Percentiles rank a stretch among this genome's conserved stretches.
Conservation (phyloP, 2,888 invertebrate genomes). For the Yponomeuta sedellus region DNA sequence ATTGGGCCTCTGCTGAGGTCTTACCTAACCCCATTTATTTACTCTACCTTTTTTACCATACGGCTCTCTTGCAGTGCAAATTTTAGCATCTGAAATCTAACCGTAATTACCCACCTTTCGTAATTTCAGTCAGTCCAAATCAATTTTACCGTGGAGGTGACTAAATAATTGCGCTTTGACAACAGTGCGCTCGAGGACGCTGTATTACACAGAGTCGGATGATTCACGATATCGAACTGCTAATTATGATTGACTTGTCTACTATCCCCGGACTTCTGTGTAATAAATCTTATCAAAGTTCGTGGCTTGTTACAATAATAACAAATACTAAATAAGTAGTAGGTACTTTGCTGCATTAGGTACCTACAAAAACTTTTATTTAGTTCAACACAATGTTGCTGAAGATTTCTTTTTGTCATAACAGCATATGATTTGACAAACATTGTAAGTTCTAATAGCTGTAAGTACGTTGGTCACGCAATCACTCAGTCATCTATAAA, state of each 20-base stretch:
- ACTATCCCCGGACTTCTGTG: not conserved
- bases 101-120: constrained; percentile 3
- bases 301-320: not conserved
- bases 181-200: constrained; percentile 1
- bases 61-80: constrained; percentile 41
- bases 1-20: constrained; percentile 47
- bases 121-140: constrained; percentile 5
- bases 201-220: not conserved
- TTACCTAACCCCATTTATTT: constrained; percentile 58
- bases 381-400: too few relatives aligned
- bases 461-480: too few relatives aligned
- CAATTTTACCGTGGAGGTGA: constrained; percentile 2
- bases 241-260: not conserved
- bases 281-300: not conserved
- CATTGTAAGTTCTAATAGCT: too few relatives aligned
- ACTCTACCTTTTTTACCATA: constrained; percentile 36
- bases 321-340: too few relatives aligned
- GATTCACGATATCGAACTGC: constrained; percentile 8
- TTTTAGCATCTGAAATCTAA: constrained; percentile 31
- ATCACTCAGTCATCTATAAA: too few relatives aligned
- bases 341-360: too few relatives aligned
- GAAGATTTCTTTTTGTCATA: too few relatives aligned
- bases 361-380: too few relatives aligned
- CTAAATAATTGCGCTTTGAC: not conserved
- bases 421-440: too few relatives aligned